A percentile compares a stretch with the other conserved stretches of the same genome.
Conservation (phyloP, 2,113 vertebrate genomes). For the Myxocyprinus asiaticus region DNA sequence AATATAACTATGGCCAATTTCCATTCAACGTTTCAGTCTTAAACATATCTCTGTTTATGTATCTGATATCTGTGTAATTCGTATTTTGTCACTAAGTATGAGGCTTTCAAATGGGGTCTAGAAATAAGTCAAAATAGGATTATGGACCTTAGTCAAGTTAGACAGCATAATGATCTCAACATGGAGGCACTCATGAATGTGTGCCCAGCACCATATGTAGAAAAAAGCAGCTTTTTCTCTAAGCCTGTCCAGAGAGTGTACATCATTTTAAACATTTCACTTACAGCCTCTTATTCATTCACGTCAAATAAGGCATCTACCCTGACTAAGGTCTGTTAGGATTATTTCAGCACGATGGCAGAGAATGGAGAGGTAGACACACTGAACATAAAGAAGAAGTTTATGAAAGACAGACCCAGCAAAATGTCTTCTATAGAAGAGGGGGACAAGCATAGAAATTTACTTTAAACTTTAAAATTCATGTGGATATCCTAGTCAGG, state of each 20-base stretch:
- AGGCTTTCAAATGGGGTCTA: neutral
- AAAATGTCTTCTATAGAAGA: neutral
- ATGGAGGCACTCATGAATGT: neutral
- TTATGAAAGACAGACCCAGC: neutral
- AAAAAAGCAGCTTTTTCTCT: too few species aligned
- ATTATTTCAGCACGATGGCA: neutral
- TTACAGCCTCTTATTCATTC: neutral
- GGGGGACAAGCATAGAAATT: too few species aligned
- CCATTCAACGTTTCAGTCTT: slow-evolving; percentile 2
- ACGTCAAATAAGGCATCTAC: neutral
- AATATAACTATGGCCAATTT: slow-evolving; percentile 9
- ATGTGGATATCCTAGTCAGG: slow-evolving; percentile 2
- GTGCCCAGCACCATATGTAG: too few species aligned
- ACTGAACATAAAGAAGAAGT: neutral
- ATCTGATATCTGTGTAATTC: neutral
- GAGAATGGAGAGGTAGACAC: slow-evolving; percentile 9
- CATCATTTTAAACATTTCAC: too few species aligned
- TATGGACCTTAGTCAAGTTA: neutral
- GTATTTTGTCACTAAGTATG: neutral
- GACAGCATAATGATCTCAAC: neutral
- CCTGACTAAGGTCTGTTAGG: neutral
- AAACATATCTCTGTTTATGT: slow-evolving; percentile 16
- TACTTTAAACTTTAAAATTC: slow-evolving; percentile 2
- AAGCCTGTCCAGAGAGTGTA: too few species aligned
- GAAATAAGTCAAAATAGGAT: slow-evolving; percentile 9